Base-by-base conservation (phyloP, 2,113 vertebrate genomes). In the Rhineura floridana region DNA sequence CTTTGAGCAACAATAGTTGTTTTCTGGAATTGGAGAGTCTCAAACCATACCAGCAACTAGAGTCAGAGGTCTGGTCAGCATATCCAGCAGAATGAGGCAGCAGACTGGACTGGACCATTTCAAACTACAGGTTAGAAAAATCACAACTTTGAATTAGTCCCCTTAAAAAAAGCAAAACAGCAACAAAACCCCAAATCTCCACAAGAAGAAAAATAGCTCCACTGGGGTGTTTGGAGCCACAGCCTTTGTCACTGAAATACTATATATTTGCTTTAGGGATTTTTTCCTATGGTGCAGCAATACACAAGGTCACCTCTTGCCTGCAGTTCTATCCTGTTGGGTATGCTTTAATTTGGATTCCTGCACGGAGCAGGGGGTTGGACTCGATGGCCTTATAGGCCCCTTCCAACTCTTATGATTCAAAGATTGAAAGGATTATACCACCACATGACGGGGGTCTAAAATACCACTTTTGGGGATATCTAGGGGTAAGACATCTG, bases 1-100 rank as follows among this genome's bases (percentile, higher is more conserved):
- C n/a, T 89, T 90, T 19, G 75, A 59, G 21, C 19, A 69, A 52
- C 89, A 36, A 25, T 88, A 39, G 28, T 65, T 33, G 30, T 87
- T 84, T 84, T 17, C 84, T 90, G 83, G 52, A 36, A 77, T 84
- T 76, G 67, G 48, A 55, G 7, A 78, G 62, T 42, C 48, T 50
- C 42, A 52, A 77, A 87, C 2, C 65, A 83, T 11, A 69, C 44
- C 30, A 67, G 62, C 28, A 65, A 59, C 55, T 15, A 33, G 15
- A 44, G 30, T 33, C 28, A 63, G 55, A 36, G 88, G 86, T 13
- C 1, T 70, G 72, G 72, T 3, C 19, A 0, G 19, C 36, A 42
- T 13, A 73, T 75, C 15, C 19, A 19, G 6, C 72, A 25, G 39
- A 75, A 75, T 42, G 6, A 42, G n/a, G n/a, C 3, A 13, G 17